Conservation (phyloP, 2,797 vertebrate species). For the Malurus splendens region DNA sequence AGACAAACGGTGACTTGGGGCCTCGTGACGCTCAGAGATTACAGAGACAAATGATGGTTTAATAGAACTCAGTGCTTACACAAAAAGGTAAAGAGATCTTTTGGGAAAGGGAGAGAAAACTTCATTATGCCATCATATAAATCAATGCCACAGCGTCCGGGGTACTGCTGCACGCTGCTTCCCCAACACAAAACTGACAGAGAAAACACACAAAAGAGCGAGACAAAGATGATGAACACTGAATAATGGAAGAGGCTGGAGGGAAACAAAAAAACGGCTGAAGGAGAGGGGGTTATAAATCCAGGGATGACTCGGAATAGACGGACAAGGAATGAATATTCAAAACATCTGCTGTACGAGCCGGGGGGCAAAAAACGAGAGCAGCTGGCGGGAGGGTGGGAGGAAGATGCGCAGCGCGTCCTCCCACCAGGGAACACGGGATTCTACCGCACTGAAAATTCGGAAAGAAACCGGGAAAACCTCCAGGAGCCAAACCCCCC, state of each 20-base stretch:
- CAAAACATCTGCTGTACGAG: neutral
- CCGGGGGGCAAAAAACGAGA: neutral
- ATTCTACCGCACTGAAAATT: neutral
- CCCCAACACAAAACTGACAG: neutral
- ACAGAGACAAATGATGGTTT: neutral
- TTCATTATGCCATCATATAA: neutral
- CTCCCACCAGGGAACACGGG: accelerated
- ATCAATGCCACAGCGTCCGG: neutral
- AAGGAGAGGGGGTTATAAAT: neutral
- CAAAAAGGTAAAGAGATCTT: neutral
- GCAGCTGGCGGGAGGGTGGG: accelerated
- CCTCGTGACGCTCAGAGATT: neutral
- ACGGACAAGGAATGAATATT: neutral
- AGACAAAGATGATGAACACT: neutral
- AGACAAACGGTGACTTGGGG: neutral
- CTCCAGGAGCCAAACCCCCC: neutral
- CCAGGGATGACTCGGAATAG: neutral
- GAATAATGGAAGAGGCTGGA: neutral
- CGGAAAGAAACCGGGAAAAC: accelerated
- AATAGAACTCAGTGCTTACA: neutral
- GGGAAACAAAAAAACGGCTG: neutral
- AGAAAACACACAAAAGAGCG: neutral
- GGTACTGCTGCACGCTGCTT: neutral
- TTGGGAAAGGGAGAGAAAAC: neutral
- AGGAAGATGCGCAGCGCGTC: accelerated